A percentile compares a stretch with the other conserved stretches of the same genome.
These are phyloP conservation scores for Melanotaenia maccullochi DNA, from an alignment of 2,797 vertebrate genomes.

Conservation along the genomic window DNA sequence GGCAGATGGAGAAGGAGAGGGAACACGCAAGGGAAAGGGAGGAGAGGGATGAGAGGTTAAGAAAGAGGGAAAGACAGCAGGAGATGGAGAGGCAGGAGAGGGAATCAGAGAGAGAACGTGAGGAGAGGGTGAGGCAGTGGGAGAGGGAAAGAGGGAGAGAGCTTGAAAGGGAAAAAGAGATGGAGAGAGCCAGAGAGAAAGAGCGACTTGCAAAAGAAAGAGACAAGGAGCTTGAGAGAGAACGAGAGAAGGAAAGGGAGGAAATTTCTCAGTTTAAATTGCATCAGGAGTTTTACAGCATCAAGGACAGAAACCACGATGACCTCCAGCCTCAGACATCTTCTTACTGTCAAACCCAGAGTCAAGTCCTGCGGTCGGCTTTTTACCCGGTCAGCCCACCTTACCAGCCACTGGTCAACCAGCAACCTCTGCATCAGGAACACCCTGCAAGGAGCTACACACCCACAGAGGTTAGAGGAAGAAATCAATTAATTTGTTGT, in stretches of 20 bases:
- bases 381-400: slow-evolving; percentile 72
- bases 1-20: slow-evolving; percentile 54
- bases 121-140: slow-evolving; percentile 48
- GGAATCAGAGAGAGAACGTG: slow-evolving; percentile 49
- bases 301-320: slow-evolving; percentile 50
- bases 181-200: slow-evolving; percentile 47
- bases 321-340: slow-evolving; percentile 36
- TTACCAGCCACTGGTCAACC: slow-evolving; percentile 47
- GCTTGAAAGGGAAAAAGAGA: slow-evolving; percentile 54
- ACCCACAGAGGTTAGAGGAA: slow-evolving; percentile 74
- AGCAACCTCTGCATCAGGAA: slow-evolving; percentile 44
- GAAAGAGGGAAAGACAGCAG: slow-evolving; percentile 51
- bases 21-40: slow-evolving; percentile 45
- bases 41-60: slow-evolving; percentile 53
- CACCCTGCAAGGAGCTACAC: slow-evolving; percentile 65
- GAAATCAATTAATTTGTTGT: not conserved
- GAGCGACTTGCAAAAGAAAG: slow-evolving; percentile 42
- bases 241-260: slow-evolving; percentile 30
- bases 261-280: slow-evolving; percentile 42
- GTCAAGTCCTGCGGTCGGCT: slow-evolving; percentile 68
- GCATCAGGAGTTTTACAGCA: slow-evolving; percentile 50
- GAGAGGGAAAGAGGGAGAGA: slow-evolving; percentile 43
- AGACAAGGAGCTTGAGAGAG: slow-evolving; percentile 43
- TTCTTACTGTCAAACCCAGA: slow-evolving; percentile 41
- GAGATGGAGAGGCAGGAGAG: slow-evolving; percentile 61